Percentiles rank a stretch among this genome's conserved stretches.
Conservation (phyloP, 2,113 vertebrate genomes). For the Kryptolebias marmoratus region DNA sequence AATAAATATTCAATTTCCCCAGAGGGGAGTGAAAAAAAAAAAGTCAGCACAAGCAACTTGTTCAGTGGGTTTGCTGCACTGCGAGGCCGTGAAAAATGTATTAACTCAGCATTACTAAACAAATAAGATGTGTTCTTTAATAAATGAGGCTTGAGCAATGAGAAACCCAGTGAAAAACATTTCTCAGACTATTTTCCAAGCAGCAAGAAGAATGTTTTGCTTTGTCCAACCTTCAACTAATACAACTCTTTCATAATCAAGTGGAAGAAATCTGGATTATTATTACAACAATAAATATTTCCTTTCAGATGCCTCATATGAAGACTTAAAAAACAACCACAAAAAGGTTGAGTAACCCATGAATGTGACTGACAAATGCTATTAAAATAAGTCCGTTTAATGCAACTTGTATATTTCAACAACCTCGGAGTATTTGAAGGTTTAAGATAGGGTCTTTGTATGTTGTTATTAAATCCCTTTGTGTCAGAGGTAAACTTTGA, state of each 20-base stretch:
- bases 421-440: slow-evolving; percentile 65
- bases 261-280: neutral
- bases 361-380: slow-evolving; percentile 17
- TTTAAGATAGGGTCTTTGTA: slow-evolving; percentile 45
- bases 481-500: slow-evolving; percentile 73
- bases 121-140: slow-evolving; percentile 70
- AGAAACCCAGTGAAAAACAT: slow-evolving; percentile 39
- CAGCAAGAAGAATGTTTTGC: slow-evolving; percentile 24
- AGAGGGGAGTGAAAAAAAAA: slow-evolving; percentile 54
- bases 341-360: slow-evolving; percentile 21
- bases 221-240: slow-evolving; percentile 6
- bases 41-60: slow-evolving; percentile 67
- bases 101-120: slow-evolving; percentile 72
- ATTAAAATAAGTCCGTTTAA: slow-evolving; percentile 10
- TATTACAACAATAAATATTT: slow-evolving; percentile 21
- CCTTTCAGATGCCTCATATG: neutral
- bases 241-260: slow-evolving; percentile 31
- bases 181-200: slow-evolving; percentile 39
- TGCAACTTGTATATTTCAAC: slow-evolving; percentile 31
- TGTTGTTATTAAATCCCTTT: slow-evolving; percentile 60
- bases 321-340: neutral
- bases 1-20: slow-evolving; percentile 80
- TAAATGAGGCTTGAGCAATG: slow-evolving; percentile 56
- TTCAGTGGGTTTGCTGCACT: slow-evolving; percentile 49
- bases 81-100: slow-evolving; percentile 49